Conservation (phyloP, 1,140 invertebrate genomes). For the Aradophagus sp. region DNA sequence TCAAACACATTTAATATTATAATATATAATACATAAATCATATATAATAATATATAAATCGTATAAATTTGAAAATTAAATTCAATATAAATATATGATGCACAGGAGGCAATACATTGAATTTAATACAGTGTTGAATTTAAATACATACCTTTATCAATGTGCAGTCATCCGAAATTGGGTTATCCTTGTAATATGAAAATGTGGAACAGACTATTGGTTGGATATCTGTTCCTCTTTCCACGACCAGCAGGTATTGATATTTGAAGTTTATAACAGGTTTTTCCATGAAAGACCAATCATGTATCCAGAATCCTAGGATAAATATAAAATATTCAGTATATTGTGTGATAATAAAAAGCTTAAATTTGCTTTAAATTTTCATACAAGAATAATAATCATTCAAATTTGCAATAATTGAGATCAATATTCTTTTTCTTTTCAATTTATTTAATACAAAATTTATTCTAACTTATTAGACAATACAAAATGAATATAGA, state of each 20-base stretch:
- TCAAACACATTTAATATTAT: too few species aligned
- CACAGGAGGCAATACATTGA: not conserved
- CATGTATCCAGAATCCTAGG: constrained; percentile 68
- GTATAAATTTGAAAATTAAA: not conserved
- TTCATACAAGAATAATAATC: too few species aligned
- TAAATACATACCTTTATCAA: constrained; percentile 62
- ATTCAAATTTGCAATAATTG: too few species aligned
- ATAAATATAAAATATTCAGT: too few species aligned
- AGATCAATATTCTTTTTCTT: too few species aligned
- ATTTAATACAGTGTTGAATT: constrained; percentile 18
- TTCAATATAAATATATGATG: constrained; percentile 3
- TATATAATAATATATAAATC: too few species aligned
- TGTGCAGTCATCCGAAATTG: constrained; percentile 67
- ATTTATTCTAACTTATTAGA: too few species aligned
- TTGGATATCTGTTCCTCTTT: constrained; percentile 54
- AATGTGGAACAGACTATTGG: constrained; percentile 70
- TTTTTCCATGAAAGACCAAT: constrained; percentile 65
- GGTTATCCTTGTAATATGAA: constrained; percentile 67
- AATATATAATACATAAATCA: too few species aligned
- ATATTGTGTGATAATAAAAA: too few species aligned
- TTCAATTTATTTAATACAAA: too few species aligned
- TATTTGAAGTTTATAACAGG: constrained; percentile 67
- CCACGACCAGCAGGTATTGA: constrained; percentile 69
- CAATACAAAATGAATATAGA: too few species aligned
- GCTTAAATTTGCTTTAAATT: too few species aligned